A percentile compares a stretch with the other conserved stretches of the same genome.
Evolutionary conservation across 2,888 invertebrate species (phyloP).

Genomic region (Ypsolopha scabrella): DNA sequence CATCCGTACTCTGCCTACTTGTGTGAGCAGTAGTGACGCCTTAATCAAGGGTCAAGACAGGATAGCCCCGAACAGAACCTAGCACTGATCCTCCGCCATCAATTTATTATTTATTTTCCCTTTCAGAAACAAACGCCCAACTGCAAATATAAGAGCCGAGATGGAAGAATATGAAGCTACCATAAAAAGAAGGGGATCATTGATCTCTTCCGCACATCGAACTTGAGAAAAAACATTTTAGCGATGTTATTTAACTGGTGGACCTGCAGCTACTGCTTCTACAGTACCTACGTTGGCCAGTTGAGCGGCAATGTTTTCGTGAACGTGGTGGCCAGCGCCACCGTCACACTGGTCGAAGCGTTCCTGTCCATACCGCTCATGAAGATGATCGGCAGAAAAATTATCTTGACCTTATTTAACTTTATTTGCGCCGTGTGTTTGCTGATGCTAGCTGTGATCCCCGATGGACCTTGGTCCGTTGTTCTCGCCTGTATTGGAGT

Average conservation of each 20-base stretch:
- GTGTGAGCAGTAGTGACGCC: no score
- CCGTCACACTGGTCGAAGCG: slow-evolving; percentile 71
- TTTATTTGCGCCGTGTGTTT: slow-evolving; percentile 71
- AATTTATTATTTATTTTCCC: background rate
- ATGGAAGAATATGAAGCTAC: background rate
- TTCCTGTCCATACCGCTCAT: slow-evolving; percentile 73
- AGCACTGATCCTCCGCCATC: no score
- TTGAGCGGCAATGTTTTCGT: slow-evolving; percentile 80
- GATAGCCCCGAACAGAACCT: no score
- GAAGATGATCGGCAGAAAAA: slow-evolving; percentile 75
- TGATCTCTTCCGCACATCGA: slow-evolving; percentile 77
- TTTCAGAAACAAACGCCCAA: background rate
- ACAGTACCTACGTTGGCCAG: slow-evolving; percentile 77
- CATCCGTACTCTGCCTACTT: no score
- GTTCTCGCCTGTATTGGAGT: slow-evolving; percentile 79
- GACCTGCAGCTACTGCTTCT: slow-evolving; percentile 62
- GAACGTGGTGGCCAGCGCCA: slow-evolving; percentile 83
- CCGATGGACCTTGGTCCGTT: slow-evolving; percentile 51
- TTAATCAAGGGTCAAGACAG: no score
- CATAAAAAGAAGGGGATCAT: slow-evolving; percentile 25
- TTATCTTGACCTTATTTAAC: slow-evolving; percentile 74
- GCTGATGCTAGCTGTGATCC: slow-evolving; percentile 69
- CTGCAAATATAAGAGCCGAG: background rate
- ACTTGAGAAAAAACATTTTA: slow-evolving; percentile 76
- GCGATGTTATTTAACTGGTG: slow-evolving; percentile 76